phyloP scores from a whole-genome alignment of 2,797 vertebrate genomes.

The Ataeniobius toweri region DNA sequence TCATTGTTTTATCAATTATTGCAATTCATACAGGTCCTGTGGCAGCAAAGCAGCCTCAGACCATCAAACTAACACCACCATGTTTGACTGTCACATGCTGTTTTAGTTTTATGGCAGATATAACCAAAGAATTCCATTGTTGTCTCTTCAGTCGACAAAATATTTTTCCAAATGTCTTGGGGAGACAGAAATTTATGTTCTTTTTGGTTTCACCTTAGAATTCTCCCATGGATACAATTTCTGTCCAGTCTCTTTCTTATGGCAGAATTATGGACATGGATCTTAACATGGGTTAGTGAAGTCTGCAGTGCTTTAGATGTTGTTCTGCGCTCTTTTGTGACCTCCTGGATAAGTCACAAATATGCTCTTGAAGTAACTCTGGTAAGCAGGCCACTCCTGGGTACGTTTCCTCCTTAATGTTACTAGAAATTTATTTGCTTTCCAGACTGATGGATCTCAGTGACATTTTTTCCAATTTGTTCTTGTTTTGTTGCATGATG shows the following conservation, averaged over 20 bases:
- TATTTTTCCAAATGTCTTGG: background rate
- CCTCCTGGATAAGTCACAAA: background rate
- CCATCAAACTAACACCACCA: background rate
- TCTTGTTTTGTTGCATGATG: background rate
- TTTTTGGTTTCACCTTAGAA: background rate
- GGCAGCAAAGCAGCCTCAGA: background rate
- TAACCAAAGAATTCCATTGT: no score
- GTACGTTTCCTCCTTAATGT: background rate
- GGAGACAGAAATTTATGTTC: background rate
- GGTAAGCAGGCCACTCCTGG: background rate
- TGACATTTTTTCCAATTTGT: background rate
- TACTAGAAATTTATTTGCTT: background rate
- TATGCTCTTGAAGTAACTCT: background rate
- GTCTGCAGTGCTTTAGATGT: background rate
- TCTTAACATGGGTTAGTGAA: background rate
- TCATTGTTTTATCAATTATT: background rate
- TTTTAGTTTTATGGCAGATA: background rate
- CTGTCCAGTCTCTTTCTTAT: background rate
- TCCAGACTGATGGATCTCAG: background rate
- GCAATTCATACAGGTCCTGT: background rate
- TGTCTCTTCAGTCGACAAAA: background rate
- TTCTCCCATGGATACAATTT: background rate
- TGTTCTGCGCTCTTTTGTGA: background rate
- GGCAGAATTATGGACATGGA: background rate
- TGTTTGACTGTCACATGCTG: background rate